Conservation (phyloP, 2,888 invertebrate species). For the Eupelmus urozonus region DNA sequence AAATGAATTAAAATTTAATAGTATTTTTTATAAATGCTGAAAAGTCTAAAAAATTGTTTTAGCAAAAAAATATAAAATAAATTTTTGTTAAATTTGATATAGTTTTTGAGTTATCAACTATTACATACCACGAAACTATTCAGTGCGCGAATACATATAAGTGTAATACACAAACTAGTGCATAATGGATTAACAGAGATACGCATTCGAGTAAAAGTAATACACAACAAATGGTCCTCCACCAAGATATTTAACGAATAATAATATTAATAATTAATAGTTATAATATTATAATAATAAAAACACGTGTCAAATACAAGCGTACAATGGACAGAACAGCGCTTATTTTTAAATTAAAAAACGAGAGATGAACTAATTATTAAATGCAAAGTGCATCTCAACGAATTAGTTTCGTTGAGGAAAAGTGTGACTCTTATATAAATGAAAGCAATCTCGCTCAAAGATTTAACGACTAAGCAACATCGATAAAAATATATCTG, state of each 20-base stretch:
- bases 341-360: slow-evolving; percentile 51
- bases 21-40: too few relatives aligned
- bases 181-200: slow-evolving; percentile 55
- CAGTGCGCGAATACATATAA: slow-evolving; percentile 42
- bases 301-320: slow-evolving; percentile 48
- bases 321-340: slow-evolving; percentile 52
- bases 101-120: slow-evolving; percentile 42
- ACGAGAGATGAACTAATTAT: slow-evolving; percentile 40
- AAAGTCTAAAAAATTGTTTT: too few relatives aligned
- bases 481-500: slow-evolving; percentile 69
- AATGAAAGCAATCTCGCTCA: slow-evolving; percentile 48
- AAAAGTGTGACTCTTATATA: slow-evolving; percentile 43
- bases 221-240: slow-evolving; percentile 65
- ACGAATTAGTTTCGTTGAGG: slow-evolving; percentile 31
- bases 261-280: slow-evolving; percentile 49
- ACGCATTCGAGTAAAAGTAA: slow-evolving; percentile 60
- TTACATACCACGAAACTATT: slow-evolving; percentile 1
- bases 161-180: slow-evolving; percentile 60
- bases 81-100: too few relatives aligned
- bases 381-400: slow-evolving; percentile 54
- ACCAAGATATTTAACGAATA: slow-evolving; percentile 64
- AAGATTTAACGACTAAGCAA: slow-evolving; percentile 70
- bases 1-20: too few relatives aligned
- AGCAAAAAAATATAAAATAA: too few relatives aligned
- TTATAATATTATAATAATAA: slow-evolving; percentile 43